Conservation (phyloP, 2,797 vertebrate genomes). For the Decapterus maruadsi region DNA sequence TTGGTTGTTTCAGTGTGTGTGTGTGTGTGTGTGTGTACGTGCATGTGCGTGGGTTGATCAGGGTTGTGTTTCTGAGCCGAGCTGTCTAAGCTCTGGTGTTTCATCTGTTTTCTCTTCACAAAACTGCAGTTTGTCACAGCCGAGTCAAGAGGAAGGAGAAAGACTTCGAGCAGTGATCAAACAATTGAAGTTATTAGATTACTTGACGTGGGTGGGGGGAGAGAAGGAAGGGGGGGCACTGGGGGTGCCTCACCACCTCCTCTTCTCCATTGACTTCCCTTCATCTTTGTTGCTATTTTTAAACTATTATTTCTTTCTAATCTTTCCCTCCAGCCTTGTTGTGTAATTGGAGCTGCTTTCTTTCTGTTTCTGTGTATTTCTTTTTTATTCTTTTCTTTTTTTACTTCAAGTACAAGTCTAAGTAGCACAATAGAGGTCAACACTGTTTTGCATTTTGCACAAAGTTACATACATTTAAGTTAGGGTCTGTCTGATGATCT, state of each 20-base stretch:
- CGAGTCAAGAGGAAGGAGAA: not conserved
- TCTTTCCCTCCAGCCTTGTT: not conserved
- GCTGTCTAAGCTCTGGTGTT: conserved; percentile 20
- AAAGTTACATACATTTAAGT: too few relatives aligned
- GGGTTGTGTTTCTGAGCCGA: conserved; percentile 6
- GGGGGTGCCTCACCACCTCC: not conserved
- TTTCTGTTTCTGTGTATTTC: not conserved
- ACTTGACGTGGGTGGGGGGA: not conserved
- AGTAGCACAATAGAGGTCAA: too few relatives aligned
- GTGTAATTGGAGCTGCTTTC: not conserved
- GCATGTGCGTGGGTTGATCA: conserved; percentile 19
- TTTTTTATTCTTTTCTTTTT: not conserved
- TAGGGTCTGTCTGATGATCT: too few relatives aligned
- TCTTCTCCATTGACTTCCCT: not conserved
- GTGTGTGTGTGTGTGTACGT: too few relatives aligned
- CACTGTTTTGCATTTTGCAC: too few relatives aligned
- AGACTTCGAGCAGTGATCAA: conserved; percentile 18
- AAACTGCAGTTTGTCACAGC: conserved; percentile 20
- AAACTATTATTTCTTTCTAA: not conserved
- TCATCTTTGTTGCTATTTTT: conserved; percentile 25
- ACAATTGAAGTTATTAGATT: conserved; percentile 38
- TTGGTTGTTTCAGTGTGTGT: not conserved
- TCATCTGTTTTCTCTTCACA: conserved; percentile 33
- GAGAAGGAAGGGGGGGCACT: not conserved
- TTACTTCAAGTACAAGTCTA: too few relatives aligned